A percentile compares a stretch with the other conserved stretches of the same genome.
These are phyloP conservation scores for Apotomis capreana DNA, from an alignment of 2,888 invertebrate genomes.

Conservation along the genomic window DNA sequence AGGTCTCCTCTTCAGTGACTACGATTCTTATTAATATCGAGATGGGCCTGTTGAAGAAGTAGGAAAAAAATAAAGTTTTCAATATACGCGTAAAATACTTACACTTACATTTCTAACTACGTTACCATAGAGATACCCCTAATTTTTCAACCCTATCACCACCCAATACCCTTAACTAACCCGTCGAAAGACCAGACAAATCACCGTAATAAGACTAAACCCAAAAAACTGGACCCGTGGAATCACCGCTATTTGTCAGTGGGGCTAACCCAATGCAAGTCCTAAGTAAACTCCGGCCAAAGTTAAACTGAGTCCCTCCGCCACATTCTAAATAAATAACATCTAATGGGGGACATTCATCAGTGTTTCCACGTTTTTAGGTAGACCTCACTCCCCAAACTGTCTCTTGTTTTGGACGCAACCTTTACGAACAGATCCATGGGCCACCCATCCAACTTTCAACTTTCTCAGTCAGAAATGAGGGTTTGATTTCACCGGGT, in stretches of 20 bases:
- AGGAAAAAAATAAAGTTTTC: background rate
- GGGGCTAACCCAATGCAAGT: slow-evolving; percentile 78
- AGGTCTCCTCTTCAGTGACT: too few relatives aligned
- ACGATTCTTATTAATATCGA: too few relatives aligned
- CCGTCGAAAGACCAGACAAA: slow-evolving; percentile 64
- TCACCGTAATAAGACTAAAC: slow-evolving; percentile 72
- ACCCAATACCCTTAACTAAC: slow-evolving; percentile 54
- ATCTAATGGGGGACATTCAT: slow-evolving; percentile 84
- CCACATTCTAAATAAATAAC: slow-evolving; percentile 85
- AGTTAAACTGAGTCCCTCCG: slow-evolving; percentile 80
- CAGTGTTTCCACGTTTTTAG: slow-evolving; percentile 83
- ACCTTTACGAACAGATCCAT: slow-evolving; percentile 59
- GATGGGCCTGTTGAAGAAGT: too few relatives aligned
- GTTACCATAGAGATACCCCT: slow-evolving; percentile 16
- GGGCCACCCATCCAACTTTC: slow-evolving; percentile 38
- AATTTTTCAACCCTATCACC: slow-evolving; percentile 42
- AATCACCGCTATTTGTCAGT: slow-evolving; percentile 76
- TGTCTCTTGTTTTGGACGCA: slow-evolving; percentile 73
- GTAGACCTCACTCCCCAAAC: slow-evolving; percentile 74
- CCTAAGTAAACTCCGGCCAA: slow-evolving; percentile 82
- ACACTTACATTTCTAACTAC: slow-evolving; percentile 2
- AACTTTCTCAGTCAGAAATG: slow-evolving; percentile 47
- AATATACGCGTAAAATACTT: background rate
- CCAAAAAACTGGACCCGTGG: slow-evolving; percentile 78
- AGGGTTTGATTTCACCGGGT: slow-evolving; percentile 50